Evolutionary conservation across 1,140 invertebrate genomes (phyloP), one percentile per base, ranked within the genome.

Genomic region (Drosophila grimshawi): DNA sequence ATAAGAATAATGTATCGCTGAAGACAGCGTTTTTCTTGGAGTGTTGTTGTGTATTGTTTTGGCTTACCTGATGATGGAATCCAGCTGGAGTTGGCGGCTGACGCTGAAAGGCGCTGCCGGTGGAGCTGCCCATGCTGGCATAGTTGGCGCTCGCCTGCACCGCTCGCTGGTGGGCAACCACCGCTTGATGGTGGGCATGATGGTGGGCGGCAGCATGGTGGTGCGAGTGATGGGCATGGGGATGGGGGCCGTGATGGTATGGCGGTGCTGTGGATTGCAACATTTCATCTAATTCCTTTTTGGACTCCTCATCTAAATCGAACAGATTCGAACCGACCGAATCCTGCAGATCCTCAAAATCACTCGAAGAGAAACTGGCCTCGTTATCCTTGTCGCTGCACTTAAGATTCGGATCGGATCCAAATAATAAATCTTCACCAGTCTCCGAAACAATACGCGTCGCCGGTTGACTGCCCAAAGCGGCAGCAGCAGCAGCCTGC

Each of bases 281-380:
- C 92, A 92, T 92, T 76, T 88, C 91, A 78, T 88, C 92, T 92
- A 92, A 43, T 83, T 91, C 90, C 74, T 86, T 86, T 46, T 91
- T 91, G 78, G 92, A 88, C 76, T 92, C 90, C 78, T 92, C 88
- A 91, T 92, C 91, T 90, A 92, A 92, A 86, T 92, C 86, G 68
- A 92, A 92, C 48, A 92, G 72, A 65, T 83, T 81, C 74, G 91
- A 92, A 76, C 81, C 81, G 77, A 92, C 73, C 27, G 86, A 90
- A 59, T 86, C 71, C 45, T 88, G 73, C n/a, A 92, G 61, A 56
- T 91, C 90, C 52, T 83, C 79, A 51, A 88, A 88, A 57, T 88
- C 83, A 62, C 77, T 70, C 10, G 68, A 60, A 33, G 77, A 73
- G 53, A 71, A 88, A 51, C 48, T 71, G 7, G 76, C 56, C 11